phyloP scores from a whole-genome alignment of 2,888 invertebrate genomes.

The Frankliniella fusca region DNA sequence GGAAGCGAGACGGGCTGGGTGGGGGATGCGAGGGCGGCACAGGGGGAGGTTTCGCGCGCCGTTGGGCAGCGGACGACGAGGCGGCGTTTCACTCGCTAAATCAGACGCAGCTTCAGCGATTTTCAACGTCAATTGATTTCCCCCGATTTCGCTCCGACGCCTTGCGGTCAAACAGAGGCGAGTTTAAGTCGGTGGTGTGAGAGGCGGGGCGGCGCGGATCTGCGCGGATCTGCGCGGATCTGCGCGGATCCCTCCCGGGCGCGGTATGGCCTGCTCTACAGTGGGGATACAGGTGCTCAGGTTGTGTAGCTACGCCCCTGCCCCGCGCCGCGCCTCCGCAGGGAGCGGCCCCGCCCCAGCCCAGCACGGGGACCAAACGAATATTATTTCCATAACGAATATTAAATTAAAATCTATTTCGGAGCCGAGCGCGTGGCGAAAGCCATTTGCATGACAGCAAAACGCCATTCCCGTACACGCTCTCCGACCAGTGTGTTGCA shows the following conservation, averaged over 20 bases:
- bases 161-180: too few relatives aligned
- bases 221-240: too few relatives aligned
- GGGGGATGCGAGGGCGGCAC: background rate
- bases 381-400: conserved; percentile 8
- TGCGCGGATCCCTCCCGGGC: background rate
- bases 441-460: conserved; percentile 15
- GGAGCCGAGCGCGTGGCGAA: background rate
- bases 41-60: background rate
- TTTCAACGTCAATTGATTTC: conserved; percentile 7
- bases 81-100: background rate
- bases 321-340: too few relatives aligned
- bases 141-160: background rate
- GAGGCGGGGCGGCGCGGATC: background rate
- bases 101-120: background rate
- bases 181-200: background rate
- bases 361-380: background rate
- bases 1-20: background rate
- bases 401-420: conserved; percentile 27
- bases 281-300: background rate
- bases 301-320: too few relatives aligned
- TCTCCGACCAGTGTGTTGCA: background rate
- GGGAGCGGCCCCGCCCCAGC: background rate
- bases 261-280: background rate
- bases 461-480: conserved; percentile 5
- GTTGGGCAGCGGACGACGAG: background rate